Conservation (phyloP, 1,140 invertebrate species). For the Trichonephila clavata region DNA sequence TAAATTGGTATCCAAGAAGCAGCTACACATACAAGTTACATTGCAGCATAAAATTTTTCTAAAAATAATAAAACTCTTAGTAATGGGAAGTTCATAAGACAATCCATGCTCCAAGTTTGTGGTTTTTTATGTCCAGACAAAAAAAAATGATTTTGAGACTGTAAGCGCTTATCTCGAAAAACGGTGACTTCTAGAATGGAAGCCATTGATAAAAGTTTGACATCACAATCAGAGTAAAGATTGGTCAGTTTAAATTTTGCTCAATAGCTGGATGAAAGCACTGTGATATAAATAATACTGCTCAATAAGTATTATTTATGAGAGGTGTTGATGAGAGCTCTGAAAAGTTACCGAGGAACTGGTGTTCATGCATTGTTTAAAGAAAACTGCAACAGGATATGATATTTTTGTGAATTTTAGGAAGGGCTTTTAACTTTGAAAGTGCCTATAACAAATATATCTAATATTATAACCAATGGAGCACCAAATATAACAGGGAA, state of each 20-base stretch:
- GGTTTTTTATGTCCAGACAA: too few species aligned
- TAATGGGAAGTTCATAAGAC: not conserved
- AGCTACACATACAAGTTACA: too few species aligned
- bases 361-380: not conserved
- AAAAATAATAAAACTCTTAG: too few species aligned
- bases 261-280: not conserved
- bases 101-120: not conserved
- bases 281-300: not conserved
- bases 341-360: too few species aligned
- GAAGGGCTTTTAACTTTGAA: not conserved
- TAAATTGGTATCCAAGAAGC: too few species aligned
- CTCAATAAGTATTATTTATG: too few species aligned
- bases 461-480: not conserved
- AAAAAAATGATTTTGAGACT: too few species aligned
- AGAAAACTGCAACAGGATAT: not conserved
- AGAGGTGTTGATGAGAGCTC: too few species aligned
- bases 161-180: not conserved
- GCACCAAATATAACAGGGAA: too few species aligned
- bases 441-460: not conserved
- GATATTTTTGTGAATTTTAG: not conserved
- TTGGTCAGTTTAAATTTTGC: not conserved
- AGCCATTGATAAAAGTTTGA: not conserved
- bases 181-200: not conserved
- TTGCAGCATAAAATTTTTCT: not conserved
- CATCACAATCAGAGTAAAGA: not conserved